A percentile compares a stretch with the other conserved stretches of the same genome.
phyloP scores from a whole-genome alignment of 1,140 invertebrate genomes.

The Oncopodura yosiiana region DNA sequence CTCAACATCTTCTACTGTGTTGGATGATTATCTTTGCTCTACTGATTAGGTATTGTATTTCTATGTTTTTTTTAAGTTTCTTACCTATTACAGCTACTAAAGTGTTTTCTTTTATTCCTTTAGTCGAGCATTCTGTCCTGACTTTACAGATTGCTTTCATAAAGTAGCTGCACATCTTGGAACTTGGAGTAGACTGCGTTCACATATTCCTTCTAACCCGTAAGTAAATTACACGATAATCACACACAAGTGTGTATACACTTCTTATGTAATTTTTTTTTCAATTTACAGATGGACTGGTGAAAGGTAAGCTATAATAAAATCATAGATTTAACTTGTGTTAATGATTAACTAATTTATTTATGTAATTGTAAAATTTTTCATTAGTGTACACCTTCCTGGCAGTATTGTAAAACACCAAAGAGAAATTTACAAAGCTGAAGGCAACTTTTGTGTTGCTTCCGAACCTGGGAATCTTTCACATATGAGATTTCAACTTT shows the following conservation, averaged over 20 bases:
- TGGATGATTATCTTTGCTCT: slow-evolving; percentile 30
- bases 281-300: slow-evolving; percentile 6
- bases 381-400: too few species aligned
- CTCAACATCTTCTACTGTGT: slow-evolving; percentile 57
- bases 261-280: slow-evolving; percentile 4
- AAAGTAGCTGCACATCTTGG: slow-evolving; percentile 80
- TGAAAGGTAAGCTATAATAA: too few species aligned
- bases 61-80: too few species aligned
- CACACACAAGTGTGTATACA: too few species aligned
- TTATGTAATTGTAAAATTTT: too few species aligned
- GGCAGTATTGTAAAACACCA: slow-evolving; percentile 71
- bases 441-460: slow-evolving; percentile 57
- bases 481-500: slow-evolving; percentile 58
- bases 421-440: slow-evolving; percentile 66
- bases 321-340: too few species aligned
- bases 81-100: too few species aligned
- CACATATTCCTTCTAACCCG: slow-evolving; percentile 52
- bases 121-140: slow-evolving; percentile 38
- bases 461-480: slow-evolving; percentile 72
- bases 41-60: too few species aligned
- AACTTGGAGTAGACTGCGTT: slow-evolving; percentile 62
- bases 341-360: too few species aligned
- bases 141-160: slow-evolving; percentile 79
- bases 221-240: slow-evolving; percentile 38
- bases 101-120: too few species aligned